These are phyloP conservation scores for Chelonia mydas DNA, from an alignment of 2,797 vertebrate species.

Conservation along the genomic window DNA sequence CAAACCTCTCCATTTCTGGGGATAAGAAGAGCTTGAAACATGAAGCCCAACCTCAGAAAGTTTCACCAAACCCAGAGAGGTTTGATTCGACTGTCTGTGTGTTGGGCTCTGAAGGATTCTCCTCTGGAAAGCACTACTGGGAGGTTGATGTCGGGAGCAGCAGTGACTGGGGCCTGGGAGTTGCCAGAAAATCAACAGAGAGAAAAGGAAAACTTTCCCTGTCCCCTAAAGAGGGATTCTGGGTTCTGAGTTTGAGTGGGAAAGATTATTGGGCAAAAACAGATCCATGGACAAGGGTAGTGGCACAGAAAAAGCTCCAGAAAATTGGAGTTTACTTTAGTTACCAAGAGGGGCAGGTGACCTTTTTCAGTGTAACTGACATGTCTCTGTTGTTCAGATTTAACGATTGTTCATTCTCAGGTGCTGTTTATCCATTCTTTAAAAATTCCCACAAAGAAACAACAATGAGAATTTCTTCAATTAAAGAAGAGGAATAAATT, in stretches of 20 bases:
- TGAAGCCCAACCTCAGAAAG: not conserved
- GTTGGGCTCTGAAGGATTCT: not conserved
- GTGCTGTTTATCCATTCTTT: not conserved
- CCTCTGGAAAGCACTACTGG: not conserved
- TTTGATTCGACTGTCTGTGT: not conserved
- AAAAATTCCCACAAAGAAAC: not conserved
- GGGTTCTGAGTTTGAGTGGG: too few species aligned
- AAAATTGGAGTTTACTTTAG: not conserved
- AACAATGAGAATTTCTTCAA: not conserved
- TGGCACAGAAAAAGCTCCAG: not conserved
- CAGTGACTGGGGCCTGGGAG: not conserved
- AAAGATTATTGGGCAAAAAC: not conserved
- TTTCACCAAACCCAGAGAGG: not conserved
- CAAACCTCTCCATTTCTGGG: not conserved
- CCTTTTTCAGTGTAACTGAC: too few species aligned
- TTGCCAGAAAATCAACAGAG: not conserved
- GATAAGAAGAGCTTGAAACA: not conserved
- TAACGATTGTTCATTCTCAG: too few species aligned
- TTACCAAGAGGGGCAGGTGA: not conserved
- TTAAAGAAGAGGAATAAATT: not conserved
- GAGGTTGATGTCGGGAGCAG: not conserved
- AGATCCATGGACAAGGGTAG: not conserved
- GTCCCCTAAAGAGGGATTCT: not conserved
- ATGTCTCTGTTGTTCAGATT: too few species aligned
- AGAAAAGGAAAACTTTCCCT: not conserved